phyloP scores from a whole-genome alignment of 1,140 invertebrate genomes.

The Aporrectodea caliginosa region DNA sequence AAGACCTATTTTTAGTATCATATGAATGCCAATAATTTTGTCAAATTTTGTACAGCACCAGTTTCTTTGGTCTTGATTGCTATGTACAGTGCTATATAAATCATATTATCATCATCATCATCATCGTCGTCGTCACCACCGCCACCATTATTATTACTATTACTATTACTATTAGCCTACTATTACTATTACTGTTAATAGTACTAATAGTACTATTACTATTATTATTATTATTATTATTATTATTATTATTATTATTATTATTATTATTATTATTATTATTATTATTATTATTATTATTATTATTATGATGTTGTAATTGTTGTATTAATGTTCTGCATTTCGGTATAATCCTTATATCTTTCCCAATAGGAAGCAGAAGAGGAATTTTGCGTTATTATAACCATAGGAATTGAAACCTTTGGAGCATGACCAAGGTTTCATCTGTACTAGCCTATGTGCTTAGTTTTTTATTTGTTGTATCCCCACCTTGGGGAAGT shows the following conservation, averaged over 20 bases:
- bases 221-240: slow-evolving; percentile 4
- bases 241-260: neutral
- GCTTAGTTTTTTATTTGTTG: no score
- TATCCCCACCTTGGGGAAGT: no score
- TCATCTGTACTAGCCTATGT: no score
- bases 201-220: neutral
- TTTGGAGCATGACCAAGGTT: no score
- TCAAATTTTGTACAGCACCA: neutral
- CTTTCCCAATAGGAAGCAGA: no score
- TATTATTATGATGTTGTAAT: neutral
- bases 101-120: neutral
- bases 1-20: neutral
- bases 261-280: neutral
- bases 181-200: neutral
- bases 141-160: neutral
- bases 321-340: no score
- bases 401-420: no score
- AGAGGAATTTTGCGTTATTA: no score
- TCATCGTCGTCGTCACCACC: neutral
- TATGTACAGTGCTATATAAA: no score
- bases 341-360: no score
- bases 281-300: neutral
- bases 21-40: neutral
- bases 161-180: neutral
- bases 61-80: neutral